Base-by-base conservation (phyloP, 2,797 vertebrate species). In the Paguma larvata region DNA sequence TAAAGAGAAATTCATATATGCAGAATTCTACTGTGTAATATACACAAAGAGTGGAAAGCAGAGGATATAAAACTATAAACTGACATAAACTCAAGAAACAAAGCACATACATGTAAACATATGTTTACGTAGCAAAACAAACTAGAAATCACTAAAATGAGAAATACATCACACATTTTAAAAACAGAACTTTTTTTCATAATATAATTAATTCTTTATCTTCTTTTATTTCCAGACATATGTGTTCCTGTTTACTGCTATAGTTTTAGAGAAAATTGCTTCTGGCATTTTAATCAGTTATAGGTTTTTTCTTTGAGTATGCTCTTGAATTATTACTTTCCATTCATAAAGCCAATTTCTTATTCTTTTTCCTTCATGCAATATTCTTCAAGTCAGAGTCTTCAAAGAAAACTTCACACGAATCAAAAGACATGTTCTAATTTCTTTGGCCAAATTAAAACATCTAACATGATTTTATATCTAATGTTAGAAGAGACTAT, bases 131-230 rank as follows among this genome's bases (percentile, higher is more conserved):
- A 59, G 51, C 32, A 72, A 87, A 72, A 23, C 19, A 83, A 89
- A 75, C 30, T 84, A 30, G 75, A 65, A 94, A 82, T 93, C 15
- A 89, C 72, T 84, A n/a, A 85, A 91, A 70, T 59, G 38, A 83
- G 30, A 95, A 77, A 56, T 59, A 70, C 13, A 14, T 51, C 32
- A 85, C 11, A 75, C 10, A 53, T 67, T 75, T 89, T 53, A 44
- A 91, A 65, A 78, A 56, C 25, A 91, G 51, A 87, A 14, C 16
- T 51, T 92, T 53, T 51, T 88, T 80, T 59, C 41, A 48, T 75
- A 79, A 70, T 65, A 13, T 25, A 96, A 41, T 34, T 86, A 77
- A 77, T 85, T 89, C 6, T n/a, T 77, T 59, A 63, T 32, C 77
- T 80, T 23, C 32, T 77, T 82, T 56, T 67, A 80, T 89, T 89